These are phyloP conservation scores for Phalacrocorax aristotelis DNA, from an alignment of 2,113 vertebrate genomes.

Conservation along the genomic window DNA sequence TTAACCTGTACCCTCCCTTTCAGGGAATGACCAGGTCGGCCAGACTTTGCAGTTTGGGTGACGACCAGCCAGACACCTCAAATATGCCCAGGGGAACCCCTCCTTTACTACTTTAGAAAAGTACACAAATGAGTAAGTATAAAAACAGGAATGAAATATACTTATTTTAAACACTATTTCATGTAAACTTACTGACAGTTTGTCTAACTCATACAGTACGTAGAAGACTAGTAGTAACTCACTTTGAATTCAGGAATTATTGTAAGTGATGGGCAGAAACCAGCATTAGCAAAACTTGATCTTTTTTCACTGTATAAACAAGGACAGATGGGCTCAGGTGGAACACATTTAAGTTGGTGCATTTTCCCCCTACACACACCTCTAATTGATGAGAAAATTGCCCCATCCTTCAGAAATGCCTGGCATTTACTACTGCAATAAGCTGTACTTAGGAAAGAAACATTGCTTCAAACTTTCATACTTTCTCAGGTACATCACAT, in stretches of 20 bases:
- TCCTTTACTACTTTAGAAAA: neutral
- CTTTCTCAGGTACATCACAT: neutral
- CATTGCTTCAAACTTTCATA: neutral
- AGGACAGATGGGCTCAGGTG: neutral
- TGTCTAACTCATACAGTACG: neutral
- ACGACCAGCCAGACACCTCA: neutral
- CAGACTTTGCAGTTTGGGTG: neutral
- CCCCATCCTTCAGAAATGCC: conserved; percentile 7
- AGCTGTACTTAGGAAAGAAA: conserved; percentile 6
- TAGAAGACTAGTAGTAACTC: neutral
- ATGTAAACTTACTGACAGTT: neutral
- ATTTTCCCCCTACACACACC: neutral
- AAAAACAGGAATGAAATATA: neutral
- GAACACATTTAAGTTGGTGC: neutral
- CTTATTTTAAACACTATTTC: neutral
- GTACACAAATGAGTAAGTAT: neutral
- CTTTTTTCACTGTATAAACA: conserved; percentile 2
- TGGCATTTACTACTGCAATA: conserved; percentile 12
- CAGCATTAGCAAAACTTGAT: neutral
- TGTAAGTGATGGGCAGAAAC: neutral
- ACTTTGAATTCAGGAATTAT: neutral
- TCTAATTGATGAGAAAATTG: conserved; percentile 33
- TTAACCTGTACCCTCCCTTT: neutral
- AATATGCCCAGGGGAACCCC: neutral
- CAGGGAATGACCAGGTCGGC: neutral